phyloP scores from a whole-genome alignment of 2,888 invertebrate species.

The Dasypogon diadema region DNA sequence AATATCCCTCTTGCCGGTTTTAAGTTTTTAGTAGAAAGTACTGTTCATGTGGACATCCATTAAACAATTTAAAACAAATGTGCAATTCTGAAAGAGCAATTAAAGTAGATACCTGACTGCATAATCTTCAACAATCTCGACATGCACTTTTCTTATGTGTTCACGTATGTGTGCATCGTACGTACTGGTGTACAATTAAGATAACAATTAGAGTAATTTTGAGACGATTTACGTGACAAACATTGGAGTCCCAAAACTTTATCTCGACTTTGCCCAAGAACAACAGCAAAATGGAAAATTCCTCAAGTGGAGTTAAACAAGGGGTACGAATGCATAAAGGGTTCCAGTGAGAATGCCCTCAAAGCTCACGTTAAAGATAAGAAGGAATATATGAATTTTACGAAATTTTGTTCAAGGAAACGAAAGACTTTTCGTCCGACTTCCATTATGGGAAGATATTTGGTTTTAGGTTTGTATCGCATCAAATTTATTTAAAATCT shows the following conservation, averaged over 20 bases:
- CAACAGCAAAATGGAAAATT: conserved; percentile 6
- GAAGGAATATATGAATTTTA: conserved; percentile 29
- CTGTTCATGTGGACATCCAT: conserved; percentile 16
- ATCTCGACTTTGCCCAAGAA: neutral
- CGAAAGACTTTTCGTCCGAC: neutral
- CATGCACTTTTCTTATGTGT: conserved; percentile 38
- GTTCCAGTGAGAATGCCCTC: neutral
- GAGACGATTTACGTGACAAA: conserved; percentile 51
- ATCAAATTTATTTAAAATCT: too few species aligned
- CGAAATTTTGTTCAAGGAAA: neutral
- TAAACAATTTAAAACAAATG: conserved; percentile 46
- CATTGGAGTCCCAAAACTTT: conserved; percentile 48
- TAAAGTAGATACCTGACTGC: conserved; percentile 47
- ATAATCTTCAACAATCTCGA: conserved; percentile 38
- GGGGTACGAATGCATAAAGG: conserved; percentile 26
- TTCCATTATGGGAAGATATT: neutral
- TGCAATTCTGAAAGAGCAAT: conserved; percentile 45
- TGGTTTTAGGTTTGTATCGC: too few species aligned
- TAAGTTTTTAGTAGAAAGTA: too few species aligned
- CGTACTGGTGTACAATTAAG: conserved; percentile 44
- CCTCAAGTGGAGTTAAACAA: conserved; percentile 22
- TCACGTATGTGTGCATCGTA: conserved; percentile 22
- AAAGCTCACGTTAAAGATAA: conserved; percentile 16
- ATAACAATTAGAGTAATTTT: conserved; percentile 51
- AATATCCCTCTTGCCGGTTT: too few species aligned